Conservation (phyloP, 2,888 invertebrate genomes). For the Philonicus albiceps region DNA sequence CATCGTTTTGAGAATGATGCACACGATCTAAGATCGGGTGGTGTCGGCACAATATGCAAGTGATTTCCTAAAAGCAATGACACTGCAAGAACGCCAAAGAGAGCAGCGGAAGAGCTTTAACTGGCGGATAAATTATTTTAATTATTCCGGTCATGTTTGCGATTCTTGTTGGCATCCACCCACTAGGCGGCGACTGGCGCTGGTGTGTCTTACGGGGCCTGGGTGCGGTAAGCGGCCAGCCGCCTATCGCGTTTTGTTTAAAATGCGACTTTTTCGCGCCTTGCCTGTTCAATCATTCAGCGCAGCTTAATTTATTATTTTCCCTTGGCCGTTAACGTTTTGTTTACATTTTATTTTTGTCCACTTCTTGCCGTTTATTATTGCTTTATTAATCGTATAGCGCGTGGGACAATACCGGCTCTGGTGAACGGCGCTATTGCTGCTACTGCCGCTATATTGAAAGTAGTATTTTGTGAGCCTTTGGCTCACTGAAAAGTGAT, state of each 20-base stretch:
- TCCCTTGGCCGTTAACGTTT: slow-evolving; percentile 5
- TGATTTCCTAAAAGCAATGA: background rate
- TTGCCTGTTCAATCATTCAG: background rate
- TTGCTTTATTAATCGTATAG: slow-evolving; percentile 13
- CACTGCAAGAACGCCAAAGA: background rate
- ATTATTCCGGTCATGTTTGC: background rate
- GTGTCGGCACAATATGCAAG: background rate
- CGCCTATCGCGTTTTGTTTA: background rate
- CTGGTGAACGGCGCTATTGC: background rate
- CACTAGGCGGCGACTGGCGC: background rate
- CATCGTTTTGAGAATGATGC: background rate
- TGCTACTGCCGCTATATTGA: background rate
- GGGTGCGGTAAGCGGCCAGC: background rate
- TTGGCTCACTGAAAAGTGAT: background rate
- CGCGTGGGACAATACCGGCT: background rate
- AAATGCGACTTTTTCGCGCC: background rate
- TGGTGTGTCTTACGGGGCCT: background rate
- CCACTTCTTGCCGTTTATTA: slow-evolving; percentile 20
- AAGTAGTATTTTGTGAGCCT: background rate
- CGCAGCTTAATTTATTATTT: slow-evolving; percentile 3
- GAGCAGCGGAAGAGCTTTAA: background rate
- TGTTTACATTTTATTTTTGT: slow-evolving; percentile 37
- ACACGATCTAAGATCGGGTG: background rate
- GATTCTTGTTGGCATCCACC: slow-evolving; percentile 14
- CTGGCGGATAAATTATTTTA: background rate